Percentiles rank a stretch among this genome's conserved stretches.
phyloP scores from a whole-genome alignment of 2,888 invertebrate species.

The Calameuta pallipes region DNA sequence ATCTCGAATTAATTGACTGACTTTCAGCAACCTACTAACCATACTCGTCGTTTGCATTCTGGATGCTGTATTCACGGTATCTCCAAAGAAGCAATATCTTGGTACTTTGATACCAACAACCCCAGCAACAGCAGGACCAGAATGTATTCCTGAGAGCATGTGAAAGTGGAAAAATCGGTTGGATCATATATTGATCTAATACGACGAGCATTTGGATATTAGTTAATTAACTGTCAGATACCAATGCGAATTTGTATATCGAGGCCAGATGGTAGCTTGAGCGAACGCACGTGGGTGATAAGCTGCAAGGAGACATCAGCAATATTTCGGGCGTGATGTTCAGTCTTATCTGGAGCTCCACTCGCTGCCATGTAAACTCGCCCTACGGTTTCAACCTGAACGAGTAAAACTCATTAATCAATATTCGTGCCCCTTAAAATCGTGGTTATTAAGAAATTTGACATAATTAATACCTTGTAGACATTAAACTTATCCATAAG shows the following conservation, averaged over 20 bases:
- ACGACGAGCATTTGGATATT: not conserved
- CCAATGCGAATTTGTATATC: slow-evolving; percentile 75
- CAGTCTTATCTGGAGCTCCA: slow-evolving; percentile 83
- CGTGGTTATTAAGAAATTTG: slow-evolving; percentile 1
- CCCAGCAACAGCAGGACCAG: slow-evolving; percentile 89
- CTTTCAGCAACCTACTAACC: slow-evolving; percentile 59
- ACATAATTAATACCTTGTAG: slow-evolving; percentile 76
- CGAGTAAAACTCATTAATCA: slow-evolving; percentile 21
- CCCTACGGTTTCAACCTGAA: slow-evolving; percentile 92
- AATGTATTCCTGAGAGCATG: slow-evolving; percentile 77
- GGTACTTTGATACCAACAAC: slow-evolving; percentile 88
- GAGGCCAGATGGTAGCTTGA: slow-evolving; percentile 72
- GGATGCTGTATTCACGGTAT: slow-evolving; percentile 91
- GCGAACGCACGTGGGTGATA: slow-evolving; percentile 74
- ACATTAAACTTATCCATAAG: slow-evolving; percentile 86
- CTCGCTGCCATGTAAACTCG: slow-evolving; percentile 92
- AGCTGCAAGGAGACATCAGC: slow-evolving; percentile 84
- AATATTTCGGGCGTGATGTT: slow-evolving; percentile 80
- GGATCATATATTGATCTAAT: not conserved
- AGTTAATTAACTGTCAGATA: slow-evolving; percentile 43
- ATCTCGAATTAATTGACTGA: not conserved
- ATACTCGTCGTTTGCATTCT: slow-evolving; percentile 83
- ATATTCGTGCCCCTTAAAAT: not conserved
- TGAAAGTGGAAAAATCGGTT: not conserved
- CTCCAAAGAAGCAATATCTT: slow-evolving; percentile 90